These are phyloP conservation scores for Chanos chanos DNA, from an alignment of 2,797 vertebrate species.

Conservation along the genomic window DNA sequence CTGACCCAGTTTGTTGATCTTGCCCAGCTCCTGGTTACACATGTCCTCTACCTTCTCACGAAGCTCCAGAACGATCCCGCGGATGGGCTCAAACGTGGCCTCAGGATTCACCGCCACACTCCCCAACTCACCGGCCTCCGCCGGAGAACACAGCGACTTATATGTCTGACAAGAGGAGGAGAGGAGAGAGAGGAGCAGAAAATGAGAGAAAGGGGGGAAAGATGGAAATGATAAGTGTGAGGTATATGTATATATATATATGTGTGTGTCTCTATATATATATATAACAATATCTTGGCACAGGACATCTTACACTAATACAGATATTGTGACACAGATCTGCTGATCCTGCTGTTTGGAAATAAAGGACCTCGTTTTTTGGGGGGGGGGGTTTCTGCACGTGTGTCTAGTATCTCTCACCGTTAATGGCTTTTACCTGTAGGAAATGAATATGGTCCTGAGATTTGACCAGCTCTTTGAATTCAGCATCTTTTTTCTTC, in stretches of 20 bases:
- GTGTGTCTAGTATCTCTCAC: too few relatives aligned
- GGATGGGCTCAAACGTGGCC: slow-evolving; percentile 62
- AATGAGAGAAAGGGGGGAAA: too few relatives aligned
- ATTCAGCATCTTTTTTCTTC: slow-evolving; percentile 61
- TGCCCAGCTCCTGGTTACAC: slow-evolving; percentile 71
- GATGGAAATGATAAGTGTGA: too few relatives aligned
- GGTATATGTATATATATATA: neutral
- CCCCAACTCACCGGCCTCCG: slow-evolving; percentile 61
- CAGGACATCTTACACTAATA: too few relatives aligned
- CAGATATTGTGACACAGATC: too few relatives aligned
- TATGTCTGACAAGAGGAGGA: slow-evolving; percentile 50
- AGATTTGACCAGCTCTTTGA: slow-evolving; percentile 64
- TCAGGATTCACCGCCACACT: slow-evolving; percentile 54
- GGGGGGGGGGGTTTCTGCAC: too few relatives aligned
- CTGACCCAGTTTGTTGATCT: slow-evolving; percentile 69
- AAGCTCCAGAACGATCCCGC: slow-evolving; percentile 59
- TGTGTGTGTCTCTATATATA: too few relatives aligned
- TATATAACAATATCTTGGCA: too few relatives aligned
- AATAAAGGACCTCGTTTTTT: too few relatives aligned
- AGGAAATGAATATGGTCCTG: slow-evolving; percentile 74
- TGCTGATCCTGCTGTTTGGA: too few relatives aligned
- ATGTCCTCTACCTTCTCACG: slow-evolving; percentile 68
- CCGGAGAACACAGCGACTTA: slow-evolving; percentile 59
- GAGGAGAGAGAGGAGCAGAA: too few relatives aligned
- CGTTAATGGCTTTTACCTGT: slow-evolving; percentile 66